Base-by-base conservation (phyloP, 2,888 invertebrate species). In the Mimas tiliae region DNA sequence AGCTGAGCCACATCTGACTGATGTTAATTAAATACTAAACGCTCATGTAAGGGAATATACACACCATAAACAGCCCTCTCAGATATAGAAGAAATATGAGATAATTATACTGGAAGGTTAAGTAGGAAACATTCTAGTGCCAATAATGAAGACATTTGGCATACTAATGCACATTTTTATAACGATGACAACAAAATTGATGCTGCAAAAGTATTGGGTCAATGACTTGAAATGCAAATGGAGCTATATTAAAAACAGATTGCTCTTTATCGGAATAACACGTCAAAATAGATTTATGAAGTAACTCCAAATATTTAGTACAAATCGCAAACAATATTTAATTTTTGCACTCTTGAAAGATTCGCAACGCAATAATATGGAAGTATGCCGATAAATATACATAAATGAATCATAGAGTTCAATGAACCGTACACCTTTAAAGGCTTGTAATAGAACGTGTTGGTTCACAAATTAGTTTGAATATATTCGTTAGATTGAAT, bases 321-420 rank as follows among this genome's bases (percentile, higher is more conserved):
- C 19, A 50, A 16, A 38, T 50, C 16, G 16, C 63, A 51, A 45
- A 68, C 16, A 58, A 42, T 58, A 38, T 38, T 58, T n/a, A n/a
- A n/a, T n/a, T n/a, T n/a, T 58, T 42, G 38, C 11, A 38, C 38
- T 58, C 19, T 42, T 50, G 50, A 42, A 58, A 58, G 38, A 58
- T 58, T 58, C 38, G 42, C 58, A 16, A 42, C 58, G 19, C 55
- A 52, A 45, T 14, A 14, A 68, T 52, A 66, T 51, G 58, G 66
- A 68, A 64, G 63, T 68, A 75, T 72, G 69, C 69, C 42, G 58
- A 74, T 76, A 73, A 74, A 72, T 80, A 77, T 79, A 76, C 75
- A 74, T 74, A 80, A 81, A 81, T 89, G 84, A 89, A 79, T 88
- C 86, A 88, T 77, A 70, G 70, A 69, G 88, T 83, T 88, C 84